Conservation (phyloP, 2,113 vertebrate species). For the Elachura formosa region DNA sequence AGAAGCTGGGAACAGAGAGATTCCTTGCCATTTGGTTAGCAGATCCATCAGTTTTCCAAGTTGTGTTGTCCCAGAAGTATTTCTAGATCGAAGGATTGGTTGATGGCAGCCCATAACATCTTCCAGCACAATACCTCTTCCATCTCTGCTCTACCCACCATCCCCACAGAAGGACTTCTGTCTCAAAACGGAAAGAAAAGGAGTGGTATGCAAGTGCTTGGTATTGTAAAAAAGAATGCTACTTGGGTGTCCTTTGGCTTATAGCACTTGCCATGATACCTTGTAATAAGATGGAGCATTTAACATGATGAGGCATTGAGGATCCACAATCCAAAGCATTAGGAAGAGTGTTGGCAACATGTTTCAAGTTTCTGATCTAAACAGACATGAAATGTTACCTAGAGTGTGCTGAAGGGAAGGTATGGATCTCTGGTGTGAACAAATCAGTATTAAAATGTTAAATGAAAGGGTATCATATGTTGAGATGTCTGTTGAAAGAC, state of each 20-base stretch:
- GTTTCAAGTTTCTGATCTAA: background rate
- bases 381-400: background rate
- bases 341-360: background rate
- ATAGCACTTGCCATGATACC: background rate
- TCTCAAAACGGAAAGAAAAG: background rate
- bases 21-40: constrained; percentile 11
- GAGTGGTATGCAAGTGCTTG: background rate
- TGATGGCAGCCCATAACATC: constrained; percentile 1
- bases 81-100: constrained; percentile 28
- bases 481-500: background rate
- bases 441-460: background rate
- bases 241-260: background rate
- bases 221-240: background rate
- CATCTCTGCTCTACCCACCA: background rate
- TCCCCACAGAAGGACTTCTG: background rate
- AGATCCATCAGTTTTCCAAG: background rate
- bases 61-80: constrained; percentile 25
- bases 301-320: background rate
- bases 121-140: background rate
- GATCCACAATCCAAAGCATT: background rate
- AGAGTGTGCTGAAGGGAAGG: background rate
- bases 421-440: background rate
- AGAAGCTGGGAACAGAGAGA: background rate
- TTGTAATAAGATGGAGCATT: background rate
- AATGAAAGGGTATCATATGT: background rate